Evolutionary conservation across 92 coral and sea anemone genomes (phyloP).

Genomic region (Umimayanthus chanpuru): DNA sequence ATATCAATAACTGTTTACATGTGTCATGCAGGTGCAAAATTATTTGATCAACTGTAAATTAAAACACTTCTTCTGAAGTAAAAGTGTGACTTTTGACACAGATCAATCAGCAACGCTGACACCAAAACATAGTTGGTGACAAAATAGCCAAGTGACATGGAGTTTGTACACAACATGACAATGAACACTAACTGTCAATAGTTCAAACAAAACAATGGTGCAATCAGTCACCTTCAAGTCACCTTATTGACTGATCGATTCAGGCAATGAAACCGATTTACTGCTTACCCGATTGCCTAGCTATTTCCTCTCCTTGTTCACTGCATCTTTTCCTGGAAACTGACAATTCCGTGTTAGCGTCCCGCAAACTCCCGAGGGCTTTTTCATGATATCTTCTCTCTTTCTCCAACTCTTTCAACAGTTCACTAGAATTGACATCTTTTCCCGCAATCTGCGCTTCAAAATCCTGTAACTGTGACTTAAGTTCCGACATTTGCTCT

Average conservation of each 20-base stretch:
- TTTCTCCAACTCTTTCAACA: constrained; percentile 68
- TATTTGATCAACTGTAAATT: too few species aligned
- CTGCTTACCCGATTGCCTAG: constrained; percentile 83
- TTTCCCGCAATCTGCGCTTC: constrained; percentile 56
- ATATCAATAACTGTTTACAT: too few species aligned
- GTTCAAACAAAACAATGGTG: background rate
- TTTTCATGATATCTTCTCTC: constrained; percentile 63
- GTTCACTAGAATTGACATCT: constrained; percentile 53
- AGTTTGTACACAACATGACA: background rate
- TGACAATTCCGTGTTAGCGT: constrained; percentile 65
- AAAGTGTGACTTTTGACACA: background rate
- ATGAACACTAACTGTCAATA: background rate
- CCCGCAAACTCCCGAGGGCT: constrained; percentile 79
- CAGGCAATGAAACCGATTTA: background rate
- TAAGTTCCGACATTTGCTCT: constrained; percentile 66
- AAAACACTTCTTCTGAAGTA: background rate
- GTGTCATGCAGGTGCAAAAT: too few species aligned
- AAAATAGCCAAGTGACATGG: too few species aligned
- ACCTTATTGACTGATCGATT: background rate
- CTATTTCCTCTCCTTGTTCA: constrained; percentile 80
- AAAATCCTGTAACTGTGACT: constrained; percentile 65
- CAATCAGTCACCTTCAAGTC: background rate
- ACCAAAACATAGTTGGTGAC: background rate
- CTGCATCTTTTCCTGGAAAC: constrained; percentile 78
- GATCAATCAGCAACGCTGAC: too few species aligned